A percentile compares a stretch with the other conserved stretches of the same genome.
These are phyloP conservation scores for Eudasyphora cyanicolor DNA, from an alignment of 2,888 invertebrate species.

Conservation along the genomic window DNA sequence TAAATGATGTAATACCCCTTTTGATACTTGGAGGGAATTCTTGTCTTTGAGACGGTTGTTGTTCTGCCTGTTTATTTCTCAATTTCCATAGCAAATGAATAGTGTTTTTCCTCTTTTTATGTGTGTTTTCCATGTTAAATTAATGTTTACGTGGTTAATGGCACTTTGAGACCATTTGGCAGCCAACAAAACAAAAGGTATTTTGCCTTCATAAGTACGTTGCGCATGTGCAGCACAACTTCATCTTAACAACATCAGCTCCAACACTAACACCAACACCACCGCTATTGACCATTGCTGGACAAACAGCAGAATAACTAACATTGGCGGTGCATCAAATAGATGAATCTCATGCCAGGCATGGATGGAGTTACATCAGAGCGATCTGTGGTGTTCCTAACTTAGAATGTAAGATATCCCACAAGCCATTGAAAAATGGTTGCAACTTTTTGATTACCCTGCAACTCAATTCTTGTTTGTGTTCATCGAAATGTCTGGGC, in stretches of 20 bases:
- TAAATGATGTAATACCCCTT: too few relatives aligned
- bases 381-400: neutral
- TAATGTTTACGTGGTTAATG: constrained; percentile 64
- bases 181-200: constrained; percentile 36
- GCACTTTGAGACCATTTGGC: constrained; percentile 64
- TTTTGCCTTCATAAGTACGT: too few relatives aligned
- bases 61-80: constrained; percentile 14
- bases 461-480: neutral
- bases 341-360: neutral
- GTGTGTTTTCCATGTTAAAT: constrained; percentile 56
- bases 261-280: neutral
- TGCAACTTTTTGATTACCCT: neutral
- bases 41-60: constrained; percentile 6
- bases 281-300: constrained; percentile 43
- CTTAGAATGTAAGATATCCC: neutral
- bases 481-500: neutral
- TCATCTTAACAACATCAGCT: constrained; percentile 36
- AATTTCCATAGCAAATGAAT: constrained; percentile 18
- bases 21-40: neutral
- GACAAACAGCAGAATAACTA: constrained; percentile 2
- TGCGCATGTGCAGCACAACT: constrained; percentile 17
- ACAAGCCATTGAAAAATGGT: too few relatives aligned
- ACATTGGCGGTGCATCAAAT: constrained; percentile 62
- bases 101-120: constrained; percentile 1
- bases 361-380: neutral